Conservation (phyloP, 2,113 vertebrate genomes). For the Poecilia latipinna region DNA sequence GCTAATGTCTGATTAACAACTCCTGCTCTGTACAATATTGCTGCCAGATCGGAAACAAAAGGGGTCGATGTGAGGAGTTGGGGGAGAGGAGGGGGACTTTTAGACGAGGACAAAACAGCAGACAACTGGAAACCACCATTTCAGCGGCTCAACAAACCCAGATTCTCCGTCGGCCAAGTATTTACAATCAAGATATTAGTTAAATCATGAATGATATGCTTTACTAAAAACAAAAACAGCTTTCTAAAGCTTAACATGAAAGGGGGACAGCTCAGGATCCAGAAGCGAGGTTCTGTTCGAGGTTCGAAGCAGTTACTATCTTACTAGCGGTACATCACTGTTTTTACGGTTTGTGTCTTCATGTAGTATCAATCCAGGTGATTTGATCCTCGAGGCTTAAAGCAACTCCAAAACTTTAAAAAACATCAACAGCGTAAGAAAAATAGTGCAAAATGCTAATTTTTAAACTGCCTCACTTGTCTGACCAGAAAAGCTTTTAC, state of each 20-base stretch:
- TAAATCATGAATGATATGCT: slow-evolving; percentile 50
- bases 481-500: neutral
- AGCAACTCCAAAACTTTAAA: neutral
- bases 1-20: neutral
- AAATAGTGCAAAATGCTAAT: neutral
- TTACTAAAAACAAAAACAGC: slow-evolving; percentile 28
- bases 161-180: slow-evolving; percentile 47
- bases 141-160: too few species aligned
- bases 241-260: slow-evolving; percentile 1
- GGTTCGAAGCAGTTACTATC: neutral
- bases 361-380: neutral
- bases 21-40: slow-evolving; percentile 54
- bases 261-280: neutral
- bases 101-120: neutral
- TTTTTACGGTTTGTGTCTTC: too few species aligned
- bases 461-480: neutral
- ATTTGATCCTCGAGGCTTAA: neutral
- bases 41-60: slow-evolving; percentile 13
- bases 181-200: slow-evolving; percentile 61
- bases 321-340: neutral
- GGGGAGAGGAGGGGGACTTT: neutral
- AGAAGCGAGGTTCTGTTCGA: neutral
- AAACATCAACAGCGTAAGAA: neutral
- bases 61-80: neutral
- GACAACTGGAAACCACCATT: neutral